Conservation (phyloP, 2,888 invertebrate species). For the Mactromeris polynyma region DNA sequence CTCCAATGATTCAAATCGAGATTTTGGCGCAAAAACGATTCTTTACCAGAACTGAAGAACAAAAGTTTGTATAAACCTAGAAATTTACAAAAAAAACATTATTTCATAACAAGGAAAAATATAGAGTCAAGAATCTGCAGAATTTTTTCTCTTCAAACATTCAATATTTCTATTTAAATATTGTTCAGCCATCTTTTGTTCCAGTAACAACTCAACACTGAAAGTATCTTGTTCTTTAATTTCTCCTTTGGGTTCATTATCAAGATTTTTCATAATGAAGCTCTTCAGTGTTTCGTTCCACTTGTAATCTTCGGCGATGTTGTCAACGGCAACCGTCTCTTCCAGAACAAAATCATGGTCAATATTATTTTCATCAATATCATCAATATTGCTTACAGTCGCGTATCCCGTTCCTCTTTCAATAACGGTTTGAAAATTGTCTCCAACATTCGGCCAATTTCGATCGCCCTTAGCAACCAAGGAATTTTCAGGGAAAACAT, state of each 20-base stretch:
- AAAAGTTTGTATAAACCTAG: too few species aligned
- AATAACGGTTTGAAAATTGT: neutral
- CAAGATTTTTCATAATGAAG: conserved; percentile 58
- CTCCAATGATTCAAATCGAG: too few species aligned
- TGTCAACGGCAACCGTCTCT: neutral
- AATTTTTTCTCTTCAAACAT: conserved; percentile 34
- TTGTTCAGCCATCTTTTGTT: conserved; percentile 58
- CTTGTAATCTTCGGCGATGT: conserved; percentile 26
- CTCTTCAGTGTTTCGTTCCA: conserved; percentile 59
- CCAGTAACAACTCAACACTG: conserved; percentile 47
- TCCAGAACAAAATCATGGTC: neutral
- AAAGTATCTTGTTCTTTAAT: neutral
- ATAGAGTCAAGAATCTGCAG: neutral
- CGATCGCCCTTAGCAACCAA: neutral
- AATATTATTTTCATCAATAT: neutral
- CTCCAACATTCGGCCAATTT: neutral
- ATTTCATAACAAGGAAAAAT: neutral
- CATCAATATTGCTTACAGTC: neutral
- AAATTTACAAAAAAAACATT: neutral
- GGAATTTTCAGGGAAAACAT: neutral
- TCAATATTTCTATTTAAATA: conserved; percentile 53
- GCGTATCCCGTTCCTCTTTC: neutral
- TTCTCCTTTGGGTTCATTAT: conserved; percentile 37
- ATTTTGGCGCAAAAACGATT: too few species aligned
- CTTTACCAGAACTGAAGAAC: too few species aligned